Evolutionary conservation across 2,888 invertebrate genomes (phyloP), one percentile per base, ranked within the genome.

Genomic region (Aporophyla lueneburgensis): DNA sequence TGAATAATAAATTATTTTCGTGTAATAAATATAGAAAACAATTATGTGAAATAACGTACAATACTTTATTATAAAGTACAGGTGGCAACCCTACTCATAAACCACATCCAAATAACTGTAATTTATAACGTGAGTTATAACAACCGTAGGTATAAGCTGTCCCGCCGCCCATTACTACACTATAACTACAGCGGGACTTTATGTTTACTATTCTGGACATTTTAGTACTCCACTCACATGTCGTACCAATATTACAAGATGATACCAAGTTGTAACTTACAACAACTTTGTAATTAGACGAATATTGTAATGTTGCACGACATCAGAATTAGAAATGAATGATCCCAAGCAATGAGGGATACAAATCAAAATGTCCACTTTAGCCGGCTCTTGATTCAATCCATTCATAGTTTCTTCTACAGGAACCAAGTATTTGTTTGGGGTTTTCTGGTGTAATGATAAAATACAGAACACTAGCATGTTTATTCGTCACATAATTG

Each of bases 201-300:
- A 6, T 65, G 53, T 53, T 33, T 69, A 49, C 69, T 63, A 65
- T 49, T 49, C 58, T 40, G 19, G 40, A 6, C 43, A 21, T 10
- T 43, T 61, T 10, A 53, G 43, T 56, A 14, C 53, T 58, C 49
- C 12, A 9, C 49, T 51, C n/a, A 16, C n/a, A 76, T 46, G 12
- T 7, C 40, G 3, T 53, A 43, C 43, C 43, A 16, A 21, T 14
- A 5, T 24, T 24, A 24, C 43, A 70, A 21, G 43, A 27, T 53
- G 46, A 43, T 21, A 78, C 65, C 54, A 49, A 61, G 19, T 56
- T 56, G 5, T 51, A 16, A 65, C 40, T 21, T 51, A 58, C 24
- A n/a, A 58, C n/a, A 10, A 53, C 16, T 54, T 66, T 53, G 21
- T 59, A 67, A 24, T 27, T n/a, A 75, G 14, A 16, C 7, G 40